Base-by-base conservation (phyloP, 2,113 vertebrate genomes). In the Picathartes gymnocephalus region DNA sequence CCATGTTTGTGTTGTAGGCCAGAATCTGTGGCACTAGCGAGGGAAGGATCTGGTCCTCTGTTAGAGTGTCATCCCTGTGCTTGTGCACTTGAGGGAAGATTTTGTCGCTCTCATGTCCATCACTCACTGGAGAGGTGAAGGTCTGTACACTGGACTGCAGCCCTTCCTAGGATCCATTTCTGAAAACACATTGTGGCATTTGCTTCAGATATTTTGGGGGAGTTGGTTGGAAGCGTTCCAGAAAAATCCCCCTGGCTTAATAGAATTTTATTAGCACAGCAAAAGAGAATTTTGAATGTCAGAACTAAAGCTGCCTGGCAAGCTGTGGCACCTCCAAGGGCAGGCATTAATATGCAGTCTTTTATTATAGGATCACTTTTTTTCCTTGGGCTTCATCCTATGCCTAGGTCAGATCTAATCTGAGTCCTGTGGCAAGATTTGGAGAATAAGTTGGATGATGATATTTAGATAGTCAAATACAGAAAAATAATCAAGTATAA, bases 261-360 rank as follows among this genome's bases (percentile, higher is more conserved):
- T 90, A 76, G 45, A 72, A 65, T 88, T 72, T 79, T 88, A 90
- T 90, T 92, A 92, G 70, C 45, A 53, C 72, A 65, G 66, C 53
- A 77, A 93, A 92, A 33, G 18, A 79, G 85, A 72, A 76, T 85
- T 76, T 28, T 69, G 74, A 91, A 76, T 85, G 74, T 85, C 78
- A 90, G 65, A 71, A 78, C 60, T 81, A 81, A 87, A 94, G 78
- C 73, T 85, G 70, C n/a, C 81, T 79, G 70, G 87, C 51, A 95
- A 89, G 66, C 74, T 60, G 50, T 22, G n/a, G 70, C 31, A 85
- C 50, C 66, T 80, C 86, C 74, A 92, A 94, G 71, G 44, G 71
- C 37, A 82, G 85, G 28, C 15, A 82, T 88, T 94, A 61, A 72
- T 80, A 79, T 64, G 37, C 50, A 13, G 7, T 50, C 70, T 80